Evolutionary conservation across 1,140 invertebrate species (phyloP).

Genomic region (Magallana angulata): DNA sequence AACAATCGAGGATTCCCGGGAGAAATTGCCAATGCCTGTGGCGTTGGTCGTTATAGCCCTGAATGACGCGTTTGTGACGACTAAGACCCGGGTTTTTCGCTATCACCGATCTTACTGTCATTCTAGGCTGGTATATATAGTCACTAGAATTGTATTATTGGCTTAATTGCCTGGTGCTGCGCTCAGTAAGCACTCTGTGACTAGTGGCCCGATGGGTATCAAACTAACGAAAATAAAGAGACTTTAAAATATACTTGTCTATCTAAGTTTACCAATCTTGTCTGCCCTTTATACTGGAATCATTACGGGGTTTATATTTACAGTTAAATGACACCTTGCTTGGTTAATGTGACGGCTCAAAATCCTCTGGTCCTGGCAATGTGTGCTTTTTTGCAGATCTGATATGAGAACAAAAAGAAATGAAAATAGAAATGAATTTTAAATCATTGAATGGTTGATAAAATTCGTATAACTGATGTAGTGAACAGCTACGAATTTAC

Average conservation of each 20-base stretch:
- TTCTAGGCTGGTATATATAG: background rate
- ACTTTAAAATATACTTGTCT: too few species aligned
- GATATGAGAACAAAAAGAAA: too few species aligned
- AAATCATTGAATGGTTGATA: too few species aligned
- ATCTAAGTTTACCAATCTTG: background rate
- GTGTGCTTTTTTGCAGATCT: too few species aligned
- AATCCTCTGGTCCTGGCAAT: too few species aligned
- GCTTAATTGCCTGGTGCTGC: background rate
- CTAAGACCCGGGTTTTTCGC: background rate
- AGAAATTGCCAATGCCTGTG: background rate
- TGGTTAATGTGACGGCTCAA: too few species aligned
- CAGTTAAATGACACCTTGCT: background rate
- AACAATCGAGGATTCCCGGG: background rate
- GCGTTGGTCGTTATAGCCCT: background rate
- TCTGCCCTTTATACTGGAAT: background rate
- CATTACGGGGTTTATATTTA: background rate
- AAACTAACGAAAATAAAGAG: background rate
- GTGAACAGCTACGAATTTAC: too few species aligned
- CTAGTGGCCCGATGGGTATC: background rate
- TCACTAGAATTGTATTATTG: background rate
- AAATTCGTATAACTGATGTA: too few species aligned
- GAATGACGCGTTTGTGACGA: conserved; percentile 19
- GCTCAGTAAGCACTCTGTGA: background rate
- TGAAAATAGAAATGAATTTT: too few species aligned
- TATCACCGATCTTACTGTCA: conserved; percentile 1